Base-by-base conservation (phyloP, 1,140 invertebrate species). In the Proales similis region DNA sequence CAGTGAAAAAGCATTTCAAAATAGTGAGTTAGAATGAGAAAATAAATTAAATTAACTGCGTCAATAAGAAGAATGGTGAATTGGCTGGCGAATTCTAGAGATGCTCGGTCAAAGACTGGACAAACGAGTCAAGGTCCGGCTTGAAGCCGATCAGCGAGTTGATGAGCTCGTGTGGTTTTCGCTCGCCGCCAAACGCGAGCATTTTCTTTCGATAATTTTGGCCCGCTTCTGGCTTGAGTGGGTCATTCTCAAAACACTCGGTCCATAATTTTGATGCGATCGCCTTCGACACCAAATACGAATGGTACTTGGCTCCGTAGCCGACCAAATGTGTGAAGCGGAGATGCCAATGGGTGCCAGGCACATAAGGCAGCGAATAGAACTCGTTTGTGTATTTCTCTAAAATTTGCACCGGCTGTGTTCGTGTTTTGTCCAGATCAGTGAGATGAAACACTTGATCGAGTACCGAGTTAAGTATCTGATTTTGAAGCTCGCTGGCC, bases 261-360 rank as follows among this genome's bases (percentile, higher is more conserved):
- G 30, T n/a, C 61, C 61, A 63, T 14, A 63, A 48, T 26, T 47
- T 48, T 3, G 30, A 24, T 17, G 93, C 91, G 33, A 95, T 83
- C 19, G 91, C 87, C 67, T 88, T 81, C 0, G 93, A 95, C 69
- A 96, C 85, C 45, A 96, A 77, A 77, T 99, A 98, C 0, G 92
- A 87, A 74, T 97, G 97, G 77, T 98, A 98, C 76, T 94, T 95
- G 0, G 90, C 91, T 27, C 93, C 94, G 75, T 99, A 98, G 2
- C 91, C 90, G 4, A 96, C 87, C 27, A 98, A 76, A 77, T 99
- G 94, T 61, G 89, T 86, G 79, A 98, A 97, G 46, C 92, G 48
- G 9, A 61, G 27, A 38, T 63, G 27, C 43, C 43, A 47, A 63
- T 38, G n/a, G 7, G 46, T 63, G 5, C 33, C 14, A 36, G 30